Percentiles rank a stretch among this genome's conserved stretches.
Evolutionary conservation across 2,113 vertebrate species (phyloP).

Genomic region (Bubo bubo): DNA sequence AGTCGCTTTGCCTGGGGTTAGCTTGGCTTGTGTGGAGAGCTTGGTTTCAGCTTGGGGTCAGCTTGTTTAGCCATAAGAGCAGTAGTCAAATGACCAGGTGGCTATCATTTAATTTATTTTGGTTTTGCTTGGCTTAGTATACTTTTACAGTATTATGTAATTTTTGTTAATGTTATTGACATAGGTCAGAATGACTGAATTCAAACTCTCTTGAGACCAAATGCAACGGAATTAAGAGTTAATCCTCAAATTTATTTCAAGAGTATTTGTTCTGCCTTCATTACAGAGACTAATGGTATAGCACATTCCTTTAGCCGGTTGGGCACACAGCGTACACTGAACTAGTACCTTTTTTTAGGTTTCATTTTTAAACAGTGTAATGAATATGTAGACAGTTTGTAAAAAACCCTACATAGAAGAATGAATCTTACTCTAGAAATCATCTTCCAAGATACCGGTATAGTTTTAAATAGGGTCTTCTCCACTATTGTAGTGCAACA

Average conservation of each 20-base stretch:
- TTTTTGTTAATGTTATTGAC: background rate
- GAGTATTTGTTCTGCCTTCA: background rate
- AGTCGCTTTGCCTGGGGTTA: background rate
- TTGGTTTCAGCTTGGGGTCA: background rate
- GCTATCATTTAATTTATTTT: background rate
- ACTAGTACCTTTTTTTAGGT: background rate
- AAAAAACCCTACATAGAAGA: background rate
- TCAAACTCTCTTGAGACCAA: background rate
- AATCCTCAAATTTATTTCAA: background rate
- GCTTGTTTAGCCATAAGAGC: background rate
- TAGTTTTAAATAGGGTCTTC: background rate
- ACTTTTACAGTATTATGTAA: background rate
- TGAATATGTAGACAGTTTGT: background rate
- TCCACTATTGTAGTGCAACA: background rate
- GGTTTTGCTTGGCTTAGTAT: background rate
- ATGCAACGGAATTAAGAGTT: background rate
- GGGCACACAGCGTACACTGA: background rate
- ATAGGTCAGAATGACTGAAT: background rate
- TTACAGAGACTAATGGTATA: background rate
- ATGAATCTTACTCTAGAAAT: background rate
- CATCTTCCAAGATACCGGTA: background rate
- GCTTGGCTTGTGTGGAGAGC: background rate
- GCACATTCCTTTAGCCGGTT: background rate
- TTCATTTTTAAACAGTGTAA: background rate
- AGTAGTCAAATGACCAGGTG: rapidly evolving